A percentile compares a stretch with the other conserved stretches of the same genome.
Evolutionary conservation across 2,113 vertebrate genomes (phyloP).

Genomic region (Tyto alba): DNA sequence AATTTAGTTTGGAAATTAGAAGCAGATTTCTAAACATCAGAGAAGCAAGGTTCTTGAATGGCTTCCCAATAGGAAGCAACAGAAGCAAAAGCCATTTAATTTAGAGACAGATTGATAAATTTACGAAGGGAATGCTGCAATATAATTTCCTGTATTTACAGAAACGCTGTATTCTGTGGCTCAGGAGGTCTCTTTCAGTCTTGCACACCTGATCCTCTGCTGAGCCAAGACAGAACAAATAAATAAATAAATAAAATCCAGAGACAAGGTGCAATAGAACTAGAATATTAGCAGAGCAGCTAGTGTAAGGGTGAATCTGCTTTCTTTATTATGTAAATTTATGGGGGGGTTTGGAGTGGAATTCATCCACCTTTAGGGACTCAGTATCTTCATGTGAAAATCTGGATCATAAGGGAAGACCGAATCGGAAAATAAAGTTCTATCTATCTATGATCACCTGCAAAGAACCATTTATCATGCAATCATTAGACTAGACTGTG

Average conservation of each 20-base stretch:
- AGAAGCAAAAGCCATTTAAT: background rate
- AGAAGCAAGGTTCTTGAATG: slow-evolving; percentile 3
- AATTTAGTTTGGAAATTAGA: slow-evolving; percentile 6
- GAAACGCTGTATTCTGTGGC: fast-evolving
- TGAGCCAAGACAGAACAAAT: background rate
- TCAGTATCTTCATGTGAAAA: background rate
- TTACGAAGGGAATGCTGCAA: background rate
- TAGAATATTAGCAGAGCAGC: background rate
- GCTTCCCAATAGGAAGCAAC: background rate
- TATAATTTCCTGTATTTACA: background rate
- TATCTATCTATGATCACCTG: background rate
- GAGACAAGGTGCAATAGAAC: background rate
- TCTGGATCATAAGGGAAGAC: background rate
- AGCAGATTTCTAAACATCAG: slow-evolving; percentile 10
- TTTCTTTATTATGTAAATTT: background rate
- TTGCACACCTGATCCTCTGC: background rate
- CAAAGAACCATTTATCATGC: background rate
- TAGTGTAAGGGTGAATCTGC: background rate
- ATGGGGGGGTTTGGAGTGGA: fast-evolving
- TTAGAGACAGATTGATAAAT: background rate
- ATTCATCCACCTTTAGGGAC: background rate
- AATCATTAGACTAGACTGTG: background rate
- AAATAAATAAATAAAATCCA: background rate
- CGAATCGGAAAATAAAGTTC: background rate
- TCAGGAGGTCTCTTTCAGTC: background rate